Base-by-base conservation (phyloP, 1,140 invertebrate species). In the Polyergus mexicanus region DNA sequence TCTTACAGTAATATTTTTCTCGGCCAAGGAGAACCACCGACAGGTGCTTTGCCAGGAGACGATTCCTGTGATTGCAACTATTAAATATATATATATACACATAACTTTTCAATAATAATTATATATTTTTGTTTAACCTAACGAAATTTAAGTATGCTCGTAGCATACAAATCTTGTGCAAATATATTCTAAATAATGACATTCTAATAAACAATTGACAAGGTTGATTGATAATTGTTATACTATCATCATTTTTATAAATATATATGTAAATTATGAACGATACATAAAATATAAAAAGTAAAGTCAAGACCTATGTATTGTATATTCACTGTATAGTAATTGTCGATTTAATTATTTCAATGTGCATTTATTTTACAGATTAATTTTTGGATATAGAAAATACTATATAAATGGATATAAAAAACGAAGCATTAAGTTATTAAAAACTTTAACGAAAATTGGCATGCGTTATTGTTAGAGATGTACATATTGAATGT, bases 1-100 rank as follows among this genome's bases (percentile, higher is more conserved):
- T 96, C 96, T 0, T 95, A 95, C 60, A 95, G 94, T 62, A 95
- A 95, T 80, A 92, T 93, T 6, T 93, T 94, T 41, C 90, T 90
- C 10, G 63, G 75, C 6, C 91, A 89, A 86, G 90, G 86, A 77
- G 90, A 92, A 62, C 16, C 69, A 11, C 86, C 81, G 2, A 44
- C 65, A n/a, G 54, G 76, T 69, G 78, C 83, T 38, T 60, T 90
- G 47, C 65, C 92, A 3, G 80, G 81, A 38, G 93, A 93, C 0
- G 93, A 95, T 83, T 89, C 94, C 8, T 95, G 94, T 69, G 92
- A 92, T 65, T 95, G 94, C 63, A 94, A 92, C 78, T 89, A 91
- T 78, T 94, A 87, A 94, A 69, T 38, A 16, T 25, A 16, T 58
- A 16, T 58, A n/a, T 69, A 71, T 35, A 51, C 47, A 51, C 16